Evolutionary conservation across 2,888 invertebrate species (phyloP).

Genomic region (Epiblema foenella): DNA sequence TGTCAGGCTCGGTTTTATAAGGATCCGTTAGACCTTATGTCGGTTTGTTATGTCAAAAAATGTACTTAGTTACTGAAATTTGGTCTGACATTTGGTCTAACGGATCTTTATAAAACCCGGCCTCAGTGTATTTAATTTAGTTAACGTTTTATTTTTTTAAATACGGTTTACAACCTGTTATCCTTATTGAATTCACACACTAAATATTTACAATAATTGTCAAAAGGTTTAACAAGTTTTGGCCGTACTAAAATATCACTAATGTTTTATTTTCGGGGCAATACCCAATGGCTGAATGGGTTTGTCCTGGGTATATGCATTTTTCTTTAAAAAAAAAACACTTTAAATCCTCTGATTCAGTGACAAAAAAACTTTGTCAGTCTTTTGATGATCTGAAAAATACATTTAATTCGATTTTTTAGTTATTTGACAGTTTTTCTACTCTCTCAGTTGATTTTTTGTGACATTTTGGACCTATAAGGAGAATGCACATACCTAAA

Average conservation of each 20-base stretch:
- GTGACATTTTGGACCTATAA: neutral
- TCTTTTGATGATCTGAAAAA: neutral
- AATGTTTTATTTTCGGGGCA: constrained; percentile 44
- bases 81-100: no score
- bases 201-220: neutral
- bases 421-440: neutral
- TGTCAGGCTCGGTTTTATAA: no score
- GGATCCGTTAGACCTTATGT: no score
- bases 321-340: constrained; percentile 45
- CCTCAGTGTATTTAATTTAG: no score
- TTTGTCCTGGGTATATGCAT: constrained; percentile 52
- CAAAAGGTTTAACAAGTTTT: constrained; percentile 6
- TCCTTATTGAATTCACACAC: neutral
- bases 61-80: no score
- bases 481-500: constrained; percentile 49
- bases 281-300: constrained; percentile 49
- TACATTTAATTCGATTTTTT: neutral
- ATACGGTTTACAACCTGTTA: neutral
- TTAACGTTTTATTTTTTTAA: no score
- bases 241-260: constrained; percentile 6
- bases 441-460: neutral
- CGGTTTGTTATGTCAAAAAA: no score
- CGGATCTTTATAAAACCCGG: no score
- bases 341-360: constrained; percentile 22
- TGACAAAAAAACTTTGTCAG: no score